Conservation (phyloP, 2,888 invertebrate species). For the Andrena chrysosceles region DNA sequence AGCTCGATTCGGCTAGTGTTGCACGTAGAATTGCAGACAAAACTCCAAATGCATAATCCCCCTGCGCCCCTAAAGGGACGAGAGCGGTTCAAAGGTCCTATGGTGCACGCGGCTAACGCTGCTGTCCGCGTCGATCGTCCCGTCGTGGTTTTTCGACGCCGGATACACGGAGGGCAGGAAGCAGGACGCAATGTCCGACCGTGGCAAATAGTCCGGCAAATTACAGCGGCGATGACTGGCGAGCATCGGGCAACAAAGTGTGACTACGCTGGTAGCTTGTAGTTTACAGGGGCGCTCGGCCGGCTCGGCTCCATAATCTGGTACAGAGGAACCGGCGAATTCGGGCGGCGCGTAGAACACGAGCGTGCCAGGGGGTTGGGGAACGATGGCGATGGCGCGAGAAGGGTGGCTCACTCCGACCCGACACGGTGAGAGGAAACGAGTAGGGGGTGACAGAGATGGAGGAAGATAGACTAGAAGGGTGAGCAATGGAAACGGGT, state of each 20-base stretch:
- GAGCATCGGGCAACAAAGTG: conserved; percentile 52
- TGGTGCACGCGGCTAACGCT: background rate
- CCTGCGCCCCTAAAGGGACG: background rate
- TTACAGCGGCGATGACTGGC: conserved; percentile 51
- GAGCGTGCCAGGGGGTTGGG: background rate
- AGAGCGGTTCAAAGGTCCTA: background rate
- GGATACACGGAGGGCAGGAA: conserved; percentile 17
- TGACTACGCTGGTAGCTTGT: conserved; percentile 56
- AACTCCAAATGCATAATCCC: background rate
- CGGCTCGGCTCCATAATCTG: conserved; percentile 57
- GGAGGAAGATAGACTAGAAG: background rate
- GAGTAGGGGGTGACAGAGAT: background rate
- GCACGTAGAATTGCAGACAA: background rate
- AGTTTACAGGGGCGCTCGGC: conserved; percentile 48
- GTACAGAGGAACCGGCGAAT: conserved; percentile 32
- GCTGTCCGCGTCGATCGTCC: conserved; percentile 22
- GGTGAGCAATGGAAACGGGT: background rate
- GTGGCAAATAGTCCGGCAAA: conserved; percentile 54
- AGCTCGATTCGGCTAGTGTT: background rate
- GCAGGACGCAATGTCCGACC: conserved; percentile 41
- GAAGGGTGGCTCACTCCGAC: background rate
- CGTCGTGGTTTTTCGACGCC: conserved; percentile 35
- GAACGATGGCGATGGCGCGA: background rate
- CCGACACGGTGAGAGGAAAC: conserved; percentile 6
- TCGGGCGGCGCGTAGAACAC: conserved; percentile 10